Evolutionary conservation across 2,113 vertebrate genomes (phyloP).

Genomic region (Zootoca vivipara): DNA sequence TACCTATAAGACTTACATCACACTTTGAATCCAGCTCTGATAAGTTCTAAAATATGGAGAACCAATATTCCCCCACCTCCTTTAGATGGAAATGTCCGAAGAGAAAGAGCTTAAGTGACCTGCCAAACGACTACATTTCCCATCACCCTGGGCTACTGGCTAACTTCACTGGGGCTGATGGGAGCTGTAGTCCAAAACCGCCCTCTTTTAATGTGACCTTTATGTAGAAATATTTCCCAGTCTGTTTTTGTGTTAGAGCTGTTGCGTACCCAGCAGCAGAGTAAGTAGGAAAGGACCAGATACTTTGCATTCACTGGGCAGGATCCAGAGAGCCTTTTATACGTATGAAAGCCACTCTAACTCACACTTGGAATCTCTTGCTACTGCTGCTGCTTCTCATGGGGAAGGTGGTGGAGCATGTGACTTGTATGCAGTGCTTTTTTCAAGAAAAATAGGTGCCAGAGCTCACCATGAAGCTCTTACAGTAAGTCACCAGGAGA

Average conservation of each 20-base stretch:
- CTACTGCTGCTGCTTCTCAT: too few relatives aligned
- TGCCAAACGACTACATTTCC: background rate
- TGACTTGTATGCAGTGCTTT: too few relatives aligned
- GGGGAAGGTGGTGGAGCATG: too few relatives aligned
- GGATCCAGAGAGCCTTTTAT: background rate
- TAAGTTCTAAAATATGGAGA: background rate
- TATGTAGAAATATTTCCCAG: too few relatives aligned
- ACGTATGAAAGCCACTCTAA: background rate
- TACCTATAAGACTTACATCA: background rate
- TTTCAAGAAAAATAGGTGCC: too few relatives aligned
- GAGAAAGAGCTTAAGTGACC: conserved; percentile 4
- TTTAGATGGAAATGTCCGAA: background rate
- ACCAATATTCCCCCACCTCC: background rate
- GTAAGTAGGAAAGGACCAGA: background rate
- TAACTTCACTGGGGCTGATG: too few relatives aligned
- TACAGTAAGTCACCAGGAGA: too few relatives aligned
- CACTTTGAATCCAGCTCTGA: background rate
- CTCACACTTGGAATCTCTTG: background rate
- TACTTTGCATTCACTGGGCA: background rate
- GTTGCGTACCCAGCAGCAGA: background rate
- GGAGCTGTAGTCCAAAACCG: too few relatives aligned
- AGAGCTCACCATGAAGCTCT: too few relatives aligned
- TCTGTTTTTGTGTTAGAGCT: too few relatives aligned
- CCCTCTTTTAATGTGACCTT: too few relatives aligned
- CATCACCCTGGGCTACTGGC: too few relatives aligned